These are phyloP conservation scores for Papilio xuthus DNA, from an alignment of 1,140 invertebrate genomes.

Conservation along the genomic window DNA sequence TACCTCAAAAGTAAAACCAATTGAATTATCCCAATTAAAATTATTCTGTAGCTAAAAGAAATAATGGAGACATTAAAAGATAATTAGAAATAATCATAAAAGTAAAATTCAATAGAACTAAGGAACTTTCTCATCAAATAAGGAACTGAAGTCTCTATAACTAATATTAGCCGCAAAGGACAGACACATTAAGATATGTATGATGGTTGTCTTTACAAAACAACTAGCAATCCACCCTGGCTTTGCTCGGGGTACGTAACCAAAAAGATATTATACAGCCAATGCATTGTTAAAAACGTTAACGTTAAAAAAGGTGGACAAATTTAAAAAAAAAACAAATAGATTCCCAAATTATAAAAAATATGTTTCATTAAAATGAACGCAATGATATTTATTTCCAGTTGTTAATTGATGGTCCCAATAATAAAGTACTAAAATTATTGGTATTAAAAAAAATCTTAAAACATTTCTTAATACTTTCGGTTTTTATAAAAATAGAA, in stretches of 20 bases:
- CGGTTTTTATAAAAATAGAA: conserved; percentile 4
- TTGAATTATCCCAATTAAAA: not conserved
- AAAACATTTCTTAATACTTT: not conserved
- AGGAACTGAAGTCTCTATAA: conserved; percentile 17
- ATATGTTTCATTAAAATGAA: not conserved
- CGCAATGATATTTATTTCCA: not conserved
- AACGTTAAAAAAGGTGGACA: too few relatives aligned
- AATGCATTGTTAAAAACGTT: not conserved
- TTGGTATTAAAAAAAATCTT: not conserved
- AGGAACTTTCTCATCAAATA: conserved; percentile 14
- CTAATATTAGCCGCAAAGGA: not conserved
- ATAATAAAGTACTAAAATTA: not conserved
- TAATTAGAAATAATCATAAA: not conserved
- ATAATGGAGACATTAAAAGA: not conserved
- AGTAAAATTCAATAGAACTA: not conserved
- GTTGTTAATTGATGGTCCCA: not conserved
- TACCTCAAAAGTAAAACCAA: not conserved
- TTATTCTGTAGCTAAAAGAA: not conserved
- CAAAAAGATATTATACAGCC: not conserved
- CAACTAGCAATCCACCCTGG: not conserved
- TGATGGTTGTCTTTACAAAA: not conserved
- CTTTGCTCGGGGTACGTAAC: not conserved
- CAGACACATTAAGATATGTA: conserved; percentile 21
- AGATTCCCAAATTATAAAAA: not conserved
- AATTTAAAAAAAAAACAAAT: not conserved